Conservation (phyloP, 2,113 vertebrate species). For the Elanoides forficatus region DNA sequence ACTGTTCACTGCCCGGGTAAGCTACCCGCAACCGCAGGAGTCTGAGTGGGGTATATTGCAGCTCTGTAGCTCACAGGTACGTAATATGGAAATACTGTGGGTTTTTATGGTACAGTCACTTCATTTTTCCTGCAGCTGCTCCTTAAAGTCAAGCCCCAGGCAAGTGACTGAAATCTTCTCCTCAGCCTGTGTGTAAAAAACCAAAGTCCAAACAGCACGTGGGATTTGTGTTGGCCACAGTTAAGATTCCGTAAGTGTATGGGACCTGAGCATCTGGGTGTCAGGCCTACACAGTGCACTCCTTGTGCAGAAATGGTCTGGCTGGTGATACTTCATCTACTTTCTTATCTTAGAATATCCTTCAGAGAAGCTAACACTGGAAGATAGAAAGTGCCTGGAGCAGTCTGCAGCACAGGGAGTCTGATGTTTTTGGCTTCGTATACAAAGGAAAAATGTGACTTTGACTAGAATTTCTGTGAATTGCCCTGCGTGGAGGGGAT, state of each 20-base stretch:
- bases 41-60: not conserved
- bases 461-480: not conserved
- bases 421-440: not conserved
- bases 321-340: not conserved
- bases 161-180: not conserved
- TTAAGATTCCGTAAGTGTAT: not conserved
- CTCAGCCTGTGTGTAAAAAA: not conserved
- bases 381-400: not conserved
- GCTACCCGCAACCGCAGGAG: not conserved
- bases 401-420: not conserved
- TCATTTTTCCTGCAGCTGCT: constrained; percentile 33
- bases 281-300: not conserved
- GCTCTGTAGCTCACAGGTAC: not conserved
- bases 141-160: not conserved
- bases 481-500: not conserved
- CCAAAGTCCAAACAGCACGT: not conserved
- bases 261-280: not conserved
- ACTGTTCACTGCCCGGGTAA: not conserved
- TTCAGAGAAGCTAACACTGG: not conserved
- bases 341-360: not conserved
- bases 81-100: not conserved
- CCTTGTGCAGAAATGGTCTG: not conserved
- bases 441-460: not conserved
- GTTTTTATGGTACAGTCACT: not conserved
- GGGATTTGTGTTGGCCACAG: not conserved